Conservation (phyloP, 2,888 invertebrate genomes). For the Steromphala cineraria region DNA sequence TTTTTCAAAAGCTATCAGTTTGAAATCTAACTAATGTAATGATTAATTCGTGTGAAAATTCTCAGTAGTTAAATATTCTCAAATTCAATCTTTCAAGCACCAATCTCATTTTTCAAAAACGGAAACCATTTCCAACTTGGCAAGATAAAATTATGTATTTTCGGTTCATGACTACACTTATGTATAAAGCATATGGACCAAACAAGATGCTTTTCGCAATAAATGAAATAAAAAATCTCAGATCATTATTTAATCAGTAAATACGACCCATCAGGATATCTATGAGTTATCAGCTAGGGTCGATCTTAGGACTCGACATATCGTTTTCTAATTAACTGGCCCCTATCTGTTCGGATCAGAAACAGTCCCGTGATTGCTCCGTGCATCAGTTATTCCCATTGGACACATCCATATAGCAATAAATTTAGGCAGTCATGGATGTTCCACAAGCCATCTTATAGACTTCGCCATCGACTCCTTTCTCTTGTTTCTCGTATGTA, state of each 20-base stretch:
- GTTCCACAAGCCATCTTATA: background rate
- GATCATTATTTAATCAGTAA: background rate
- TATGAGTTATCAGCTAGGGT: background rate
- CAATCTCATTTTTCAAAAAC: too few relatives aligned
- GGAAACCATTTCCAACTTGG: too few relatives aligned
- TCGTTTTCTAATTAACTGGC: slow-evolving; percentile 28
- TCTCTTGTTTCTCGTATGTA: too few relatives aligned
- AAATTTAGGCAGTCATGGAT: slow-evolving; percentile 9
- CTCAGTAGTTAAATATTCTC: too few relatives aligned
- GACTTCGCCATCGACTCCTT: too few relatives aligned
- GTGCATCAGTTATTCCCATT: slow-evolving; percentile 21
- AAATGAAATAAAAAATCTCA: background rate
- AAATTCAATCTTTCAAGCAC: too few relatives aligned
- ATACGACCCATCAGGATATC: background rate
- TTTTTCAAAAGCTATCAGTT: too few relatives aligned
- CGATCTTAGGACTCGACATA: background rate
- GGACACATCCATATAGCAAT: slow-evolving; percentile 18
- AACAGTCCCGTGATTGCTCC: background rate
- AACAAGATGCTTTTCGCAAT: background rate
- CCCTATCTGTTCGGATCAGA: slow-evolving; percentile 9
- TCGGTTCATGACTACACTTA: background rate
- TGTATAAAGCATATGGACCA: background rate
- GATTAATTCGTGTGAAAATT: too few relatives aligned
- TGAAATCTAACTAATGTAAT: too few relatives aligned
- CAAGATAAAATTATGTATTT: too few relatives aligned